These are phyloP conservation scores for Cynodonichthys magdalenae DNA, from an alignment of 2,797 vertebrate species.

Conservation along the genomic window DNA sequence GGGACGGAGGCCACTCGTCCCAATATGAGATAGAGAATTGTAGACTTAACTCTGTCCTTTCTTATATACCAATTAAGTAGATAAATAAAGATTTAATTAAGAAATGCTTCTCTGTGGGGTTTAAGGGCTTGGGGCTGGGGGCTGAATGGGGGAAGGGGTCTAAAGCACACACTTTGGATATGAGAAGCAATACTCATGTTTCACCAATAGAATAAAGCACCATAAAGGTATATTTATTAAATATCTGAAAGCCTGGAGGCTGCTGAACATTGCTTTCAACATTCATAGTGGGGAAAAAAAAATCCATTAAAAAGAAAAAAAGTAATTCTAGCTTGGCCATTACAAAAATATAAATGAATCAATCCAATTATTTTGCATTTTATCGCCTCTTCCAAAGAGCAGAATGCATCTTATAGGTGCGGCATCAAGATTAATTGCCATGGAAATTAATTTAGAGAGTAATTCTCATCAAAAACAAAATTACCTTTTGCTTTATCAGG, in stretches of 20 bases:
- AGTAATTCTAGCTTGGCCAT: slow-evolving; percentile 58
- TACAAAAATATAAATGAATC: slow-evolving; percentile 72
- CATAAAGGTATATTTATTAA: slow-evolving; percentile 72
- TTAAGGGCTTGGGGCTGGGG: slow-evolving; percentile 41
- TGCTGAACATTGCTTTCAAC: slow-evolving; percentile 52
- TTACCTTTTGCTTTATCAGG: slow-evolving; percentile 71
- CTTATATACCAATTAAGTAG: slow-evolving; percentile 72
- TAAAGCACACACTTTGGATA: slow-evolving; percentile 47
- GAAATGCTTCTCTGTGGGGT: slow-evolving; percentile 50
- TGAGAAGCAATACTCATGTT: slow-evolving; percentile 56
- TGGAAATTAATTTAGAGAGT: slow-evolving; percentile 78
- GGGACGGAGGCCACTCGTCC: slow-evolving; percentile 49
- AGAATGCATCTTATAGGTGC: slow-evolving; percentile 63
- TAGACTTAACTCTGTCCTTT: slow-evolving; percentile 57
- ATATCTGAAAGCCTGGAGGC: slow-evolving; percentile 49
- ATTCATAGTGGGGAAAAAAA: slow-evolving; percentile 58
- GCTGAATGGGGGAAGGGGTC: slow-evolving; percentile 24
- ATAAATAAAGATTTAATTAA: slow-evolving; percentile 81
- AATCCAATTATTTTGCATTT: slow-evolving; percentile 77
- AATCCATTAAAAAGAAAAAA: slow-evolving; percentile 57
- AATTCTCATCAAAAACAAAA: slow-evolving; percentile 78
- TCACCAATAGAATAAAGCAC: slow-evolving; percentile 57
- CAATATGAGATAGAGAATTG: slow-evolving; percentile 67
- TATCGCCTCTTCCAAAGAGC: slow-evolving; percentile 71
- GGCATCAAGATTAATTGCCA: slow-evolving; percentile 74